phyloP scores from a whole-genome alignment of 1,140 invertebrate species.

The Lasaia peninsularis region DNA sequence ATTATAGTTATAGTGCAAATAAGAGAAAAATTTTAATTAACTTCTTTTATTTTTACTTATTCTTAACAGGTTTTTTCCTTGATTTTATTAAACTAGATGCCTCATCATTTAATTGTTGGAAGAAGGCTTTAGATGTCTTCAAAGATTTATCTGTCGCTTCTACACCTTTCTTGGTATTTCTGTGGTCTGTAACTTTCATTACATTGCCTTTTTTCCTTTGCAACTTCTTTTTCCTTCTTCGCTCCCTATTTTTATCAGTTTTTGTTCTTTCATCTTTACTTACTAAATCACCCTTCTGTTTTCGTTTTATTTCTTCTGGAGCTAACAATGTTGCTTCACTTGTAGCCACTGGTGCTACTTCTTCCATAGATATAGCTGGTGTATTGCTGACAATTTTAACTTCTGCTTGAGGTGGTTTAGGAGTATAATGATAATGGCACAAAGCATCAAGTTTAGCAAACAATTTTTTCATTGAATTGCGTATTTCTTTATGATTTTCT shows the following conservation, averaged over 20 bases:
- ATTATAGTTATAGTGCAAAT: neutral
- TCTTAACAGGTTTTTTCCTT: slow-evolving; percentile 55
- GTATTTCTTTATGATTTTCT: slow-evolving; percentile 87
- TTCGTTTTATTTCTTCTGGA: slow-evolving; percentile 94
- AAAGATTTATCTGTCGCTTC: slow-evolving; percentile 76
- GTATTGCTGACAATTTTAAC: slow-evolving; percentile 94
- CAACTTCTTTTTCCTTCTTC: slow-evolving; percentile 90
- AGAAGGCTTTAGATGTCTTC: slow-evolving; percentile 90
- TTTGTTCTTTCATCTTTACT: slow-evolving; percentile 88
- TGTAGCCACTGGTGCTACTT: slow-evolving; percentile 93
- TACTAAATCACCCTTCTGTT: slow-evolving; percentile 87
- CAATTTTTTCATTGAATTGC: slow-evolving; percentile 85
- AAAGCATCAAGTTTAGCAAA: slow-evolving; percentile 95
- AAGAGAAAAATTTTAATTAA: neutral
- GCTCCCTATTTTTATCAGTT: slow-evolving; percentile 93
- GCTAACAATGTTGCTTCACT: slow-evolving; percentile 92
- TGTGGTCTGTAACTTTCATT: slow-evolving; percentile 78
- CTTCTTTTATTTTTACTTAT: slow-evolving; percentile 56
- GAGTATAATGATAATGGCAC: slow-evolving; percentile 96
- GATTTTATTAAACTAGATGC: slow-evolving; percentile 72
- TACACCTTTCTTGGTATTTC: slow-evolving; percentile 79
- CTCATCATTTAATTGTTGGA: slow-evolving; percentile 88
- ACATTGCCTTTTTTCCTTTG: slow-evolving; percentile 81
- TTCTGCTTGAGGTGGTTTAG: slow-evolving; percentile 90
- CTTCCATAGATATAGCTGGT: slow-evolving; percentile 95